Evolutionary conservation across 2,113 vertebrate genomes (phyloP).

Genomic region (Murina feae): DNA sequence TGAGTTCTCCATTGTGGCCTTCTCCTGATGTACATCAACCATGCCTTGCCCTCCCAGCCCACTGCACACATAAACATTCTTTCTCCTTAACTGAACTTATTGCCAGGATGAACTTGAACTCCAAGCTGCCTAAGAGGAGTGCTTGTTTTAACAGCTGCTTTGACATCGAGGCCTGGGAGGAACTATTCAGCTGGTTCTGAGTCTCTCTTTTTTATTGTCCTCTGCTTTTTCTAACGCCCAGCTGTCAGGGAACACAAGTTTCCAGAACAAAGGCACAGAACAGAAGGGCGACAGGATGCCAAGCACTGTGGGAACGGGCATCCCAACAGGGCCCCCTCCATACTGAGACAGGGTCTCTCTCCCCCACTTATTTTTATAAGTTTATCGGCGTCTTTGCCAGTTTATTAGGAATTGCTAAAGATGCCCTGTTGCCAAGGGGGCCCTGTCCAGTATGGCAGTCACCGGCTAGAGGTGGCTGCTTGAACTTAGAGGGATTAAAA

Average conservation of each 20-base stretch:
- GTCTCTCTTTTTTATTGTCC: background rate
- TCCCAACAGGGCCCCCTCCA: background rate
- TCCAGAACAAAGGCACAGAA: background rate
- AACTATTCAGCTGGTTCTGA: constrained; percentile 19
- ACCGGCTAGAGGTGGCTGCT: background rate
- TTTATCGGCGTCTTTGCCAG: background rate
- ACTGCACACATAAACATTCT: constrained; percentile 3
- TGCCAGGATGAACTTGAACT: constrained; percentile 51
- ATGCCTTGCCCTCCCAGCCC: background rate
- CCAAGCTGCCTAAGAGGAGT: constrained; percentile 16
- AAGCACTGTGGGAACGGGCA: background rate
- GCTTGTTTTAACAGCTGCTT: constrained; percentile 71
- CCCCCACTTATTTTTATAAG: background rate
- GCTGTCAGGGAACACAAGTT: constrained; percentile 29
- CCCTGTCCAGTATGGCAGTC: background rate
- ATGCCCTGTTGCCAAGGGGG: background rate
- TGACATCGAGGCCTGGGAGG: background rate
- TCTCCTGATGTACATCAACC: background rate
- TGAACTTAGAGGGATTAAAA: background rate
- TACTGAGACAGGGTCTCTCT: background rate
- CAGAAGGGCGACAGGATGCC: background rate
- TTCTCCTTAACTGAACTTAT: constrained; percentile 51
- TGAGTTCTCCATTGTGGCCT: background rate
- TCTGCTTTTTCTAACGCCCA: background rate
- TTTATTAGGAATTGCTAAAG: background rate